Evolutionary conservation across 2,113 vertebrate genomes (phyloP), one percentile per base, ranked within the genome.

Genomic region (Toxotes chatareus): DNA sequence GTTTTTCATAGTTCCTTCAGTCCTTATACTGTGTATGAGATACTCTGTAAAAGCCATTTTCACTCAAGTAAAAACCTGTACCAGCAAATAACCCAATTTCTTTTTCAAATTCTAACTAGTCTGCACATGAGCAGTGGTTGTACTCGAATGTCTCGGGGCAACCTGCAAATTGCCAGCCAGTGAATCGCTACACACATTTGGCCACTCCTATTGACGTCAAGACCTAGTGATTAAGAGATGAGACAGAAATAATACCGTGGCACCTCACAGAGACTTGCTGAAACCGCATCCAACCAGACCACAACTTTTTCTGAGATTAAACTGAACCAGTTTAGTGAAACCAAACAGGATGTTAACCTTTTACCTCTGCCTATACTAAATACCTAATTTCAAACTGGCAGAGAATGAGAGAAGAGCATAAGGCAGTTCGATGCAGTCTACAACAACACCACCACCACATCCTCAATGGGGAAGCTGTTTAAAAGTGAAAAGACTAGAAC

Each of bases 151-250:
- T n/a, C 49, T 78, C 31, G 49, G 40, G 62, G 13, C 68, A 84
- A 75, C 70, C 60, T 78, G 51, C 44, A 75, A 72, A 77, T 64
- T 83, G 23, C 23, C 51, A 76, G 55, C 31, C 46, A 81, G 42
- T 32, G 64, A 82, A 84, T 66, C 1, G 14, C 60, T 5, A 83
- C 79, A 82, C 79, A 79, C 72, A 79, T 19, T 84, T 78, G 61
- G 83, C 82, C 82, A 82, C 90, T 90, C 80, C 86, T 76, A 64
- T 56, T 92, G 93, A 93, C 90, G 91, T 92, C 91, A 93, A 85
- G 51, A n/a, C 51, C 36, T 38, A 4, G 85, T 91, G 88, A 93
- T 93, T 93, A 93, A 88, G 83, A 87, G 82, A 86, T 88, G 84
- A 93, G 85, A 79, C 80, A 80, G 16, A 82, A 88, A 87, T 80